phyloP scores from a whole-genome alignment of 2,888 invertebrate species.

The Aphrophora alni region DNA sequence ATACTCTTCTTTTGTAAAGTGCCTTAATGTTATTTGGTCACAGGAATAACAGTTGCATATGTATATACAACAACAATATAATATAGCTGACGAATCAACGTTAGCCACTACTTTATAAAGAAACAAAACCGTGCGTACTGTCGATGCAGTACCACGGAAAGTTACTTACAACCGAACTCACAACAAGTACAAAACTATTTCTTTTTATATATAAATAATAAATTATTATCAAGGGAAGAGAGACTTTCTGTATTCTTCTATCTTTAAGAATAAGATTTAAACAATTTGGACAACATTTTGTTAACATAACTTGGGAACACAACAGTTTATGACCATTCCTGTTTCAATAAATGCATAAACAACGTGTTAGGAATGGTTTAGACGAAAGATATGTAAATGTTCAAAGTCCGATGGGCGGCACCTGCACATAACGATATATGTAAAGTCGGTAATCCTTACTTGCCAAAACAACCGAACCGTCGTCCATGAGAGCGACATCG shows the following conservation, averaged over 20 bases:
- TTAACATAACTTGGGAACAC: slow-evolving; percentile 38
- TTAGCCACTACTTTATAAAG: background rate
- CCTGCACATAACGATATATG: slow-evolving; percentile 98
- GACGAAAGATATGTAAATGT: slow-evolving; percentile 43
- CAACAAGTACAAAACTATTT: slow-evolving; percentile 37
- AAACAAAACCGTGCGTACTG: slow-evolving; percentile 14
- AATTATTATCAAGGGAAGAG: slow-evolving; percentile 41
- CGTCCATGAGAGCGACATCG: slow-evolving; percentile 98
- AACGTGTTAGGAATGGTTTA: slow-evolving; percentile 39
- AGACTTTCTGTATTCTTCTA: slow-evolving; percentile 7
- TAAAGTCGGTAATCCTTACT: slow-evolving; percentile 99
- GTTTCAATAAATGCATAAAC: slow-evolving; percentile 40
- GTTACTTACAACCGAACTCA: slow-evolving; percentile 33
- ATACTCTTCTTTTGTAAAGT: slow-evolving; percentile 9
- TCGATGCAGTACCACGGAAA: slow-evolving; percentile 30
- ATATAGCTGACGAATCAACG: background rate
- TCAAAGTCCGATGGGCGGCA: slow-evolving; percentile 85
- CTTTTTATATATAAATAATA: slow-evolving; percentile 23
- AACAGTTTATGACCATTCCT: slow-evolving; percentile 36
- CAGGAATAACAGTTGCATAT: slow-evolving; percentile 39
- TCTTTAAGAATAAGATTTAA: slow-evolving; percentile 22
- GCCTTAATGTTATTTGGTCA: slow-evolving; percentile 43
- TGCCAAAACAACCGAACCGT: slow-evolving; percentile 97
- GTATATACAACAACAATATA: slow-evolving; percentile 39
- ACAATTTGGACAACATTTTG: slow-evolving; percentile 33